Evolutionary conservation across 2,113 vertebrate species (phyloP).

Genomic region (Ifrita kowaldi): DNA sequence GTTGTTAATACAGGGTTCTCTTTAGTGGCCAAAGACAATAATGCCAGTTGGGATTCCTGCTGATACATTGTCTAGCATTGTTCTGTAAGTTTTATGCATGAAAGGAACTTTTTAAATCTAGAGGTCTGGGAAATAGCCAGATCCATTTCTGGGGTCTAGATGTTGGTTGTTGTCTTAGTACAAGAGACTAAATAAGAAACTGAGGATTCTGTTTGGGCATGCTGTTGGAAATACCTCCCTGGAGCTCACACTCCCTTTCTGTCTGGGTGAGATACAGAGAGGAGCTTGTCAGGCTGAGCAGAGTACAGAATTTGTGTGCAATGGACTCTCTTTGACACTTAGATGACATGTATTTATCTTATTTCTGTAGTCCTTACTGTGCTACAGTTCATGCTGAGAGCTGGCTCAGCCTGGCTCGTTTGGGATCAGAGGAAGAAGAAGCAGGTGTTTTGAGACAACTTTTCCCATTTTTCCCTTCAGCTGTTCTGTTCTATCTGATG

Average conservation of each 20-base stretch:
- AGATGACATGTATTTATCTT: neutral
- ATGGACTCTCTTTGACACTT: neutral
- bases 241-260: neutral
- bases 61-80: fast-evolving
- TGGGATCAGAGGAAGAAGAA: neutral
- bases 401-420: neutral
- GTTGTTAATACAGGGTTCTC: neutral
- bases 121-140: neutral
- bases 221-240: neutral
- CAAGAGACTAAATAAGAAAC: neutral
- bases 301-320: neutral
- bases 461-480: neutral
- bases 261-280: neutral
- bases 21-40: neutral
- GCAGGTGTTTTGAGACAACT: neutral
- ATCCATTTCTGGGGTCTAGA: neutral
- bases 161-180: neutral
- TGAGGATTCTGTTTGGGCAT: neutral
- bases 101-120: neutral
- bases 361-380: neutral
- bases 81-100: neutral
- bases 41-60: neutral
- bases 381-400: neutral
- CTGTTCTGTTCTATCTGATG: neutral
- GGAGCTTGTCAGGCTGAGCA: neutral